These are phyloP conservation scores for Xylota sylvarum DNA, from an alignment of 2,888 invertebrate species.

Conservation along the genomic window DNA sequence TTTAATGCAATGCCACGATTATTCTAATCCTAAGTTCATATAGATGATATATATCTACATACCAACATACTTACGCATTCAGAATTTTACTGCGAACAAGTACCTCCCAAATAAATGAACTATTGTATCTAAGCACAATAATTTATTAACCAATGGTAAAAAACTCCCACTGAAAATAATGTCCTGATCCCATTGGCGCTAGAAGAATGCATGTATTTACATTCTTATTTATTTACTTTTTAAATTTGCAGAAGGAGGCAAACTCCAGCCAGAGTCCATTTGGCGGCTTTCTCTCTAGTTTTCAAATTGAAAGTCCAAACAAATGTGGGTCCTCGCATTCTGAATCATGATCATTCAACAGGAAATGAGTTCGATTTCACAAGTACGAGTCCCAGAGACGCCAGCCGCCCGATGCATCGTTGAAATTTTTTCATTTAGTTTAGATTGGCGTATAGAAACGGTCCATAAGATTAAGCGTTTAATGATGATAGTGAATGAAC, in stretches of 20 bases:
- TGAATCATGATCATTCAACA: conserved; percentile 79
- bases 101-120: background rate
- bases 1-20: too few species aligned
- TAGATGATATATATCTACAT: too few species aligned
- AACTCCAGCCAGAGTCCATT: conserved; percentile 96
- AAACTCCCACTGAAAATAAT: conserved; percentile 18
- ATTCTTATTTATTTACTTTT: conserved; percentile 75
- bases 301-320: conserved; percentile 98
- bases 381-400: conserved; percentile 33
- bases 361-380: conserved; percentile 61
- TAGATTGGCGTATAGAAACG: conserved; percentile 37
- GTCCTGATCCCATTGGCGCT: background rate
- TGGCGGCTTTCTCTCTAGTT: conserved; percentile 93
- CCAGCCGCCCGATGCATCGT: conserved; percentile 42
- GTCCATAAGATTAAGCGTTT: conserved; percentile 29
- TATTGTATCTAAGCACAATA: conserved; percentile 3
- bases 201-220: conserved; percentile 6
- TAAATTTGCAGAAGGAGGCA: conserved; percentile 94
- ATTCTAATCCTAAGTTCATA: too few species aligned
- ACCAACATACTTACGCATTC: background rate
- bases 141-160: conserved; percentile 36
- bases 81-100: background rate
- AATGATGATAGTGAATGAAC: conserved; percentile 34
- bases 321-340: conserved; percentile 93
- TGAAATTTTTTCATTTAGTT: conserved; percentile 25